Conservation (phyloP, 2,888 invertebrate species). For the Eristalinus sepulchralis region DNA sequence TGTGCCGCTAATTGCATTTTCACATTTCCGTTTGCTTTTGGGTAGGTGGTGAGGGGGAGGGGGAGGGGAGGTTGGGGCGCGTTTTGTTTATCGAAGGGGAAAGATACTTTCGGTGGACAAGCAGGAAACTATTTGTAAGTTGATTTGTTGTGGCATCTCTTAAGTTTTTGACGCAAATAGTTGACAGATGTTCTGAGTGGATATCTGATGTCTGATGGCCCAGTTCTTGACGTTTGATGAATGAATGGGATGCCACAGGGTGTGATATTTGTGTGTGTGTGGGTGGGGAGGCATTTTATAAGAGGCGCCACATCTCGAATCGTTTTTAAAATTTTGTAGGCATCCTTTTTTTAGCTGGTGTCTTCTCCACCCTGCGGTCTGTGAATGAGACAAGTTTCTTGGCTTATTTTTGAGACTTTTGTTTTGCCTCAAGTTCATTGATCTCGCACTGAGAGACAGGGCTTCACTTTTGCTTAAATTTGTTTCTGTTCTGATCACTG, state of each 20-base stretch:
- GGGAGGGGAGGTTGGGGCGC: neutral
- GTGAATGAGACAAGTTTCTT: no score
- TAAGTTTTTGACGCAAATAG: neutral
- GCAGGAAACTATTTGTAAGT: neutral
- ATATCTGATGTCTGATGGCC: neutral
- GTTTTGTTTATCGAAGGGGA: neutral
- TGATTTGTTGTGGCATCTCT: neutral
- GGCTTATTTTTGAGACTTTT: no score
- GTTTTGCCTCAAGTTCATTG: no score
- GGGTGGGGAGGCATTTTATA: neutral
- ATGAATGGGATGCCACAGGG: neutral
- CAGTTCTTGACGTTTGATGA: neutral
- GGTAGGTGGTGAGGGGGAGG: neutral
- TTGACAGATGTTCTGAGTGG: neutral
- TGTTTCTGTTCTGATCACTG: no score
- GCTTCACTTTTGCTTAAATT: no score
- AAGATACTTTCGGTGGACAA: neutral
- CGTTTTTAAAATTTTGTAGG: no score
- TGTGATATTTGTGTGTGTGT: no score
- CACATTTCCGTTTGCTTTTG: neutral
- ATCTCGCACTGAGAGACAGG: no score
- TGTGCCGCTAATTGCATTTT: conserved; percentile 44
- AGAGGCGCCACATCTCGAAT: no score
- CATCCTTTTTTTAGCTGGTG: no score
- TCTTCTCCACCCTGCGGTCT: no score